Percentiles rank a stretch among this genome's conserved stretches.
Evolutionary conservation across 2,888 invertebrate genomes (phyloP).

Genomic region (Papilio gigon): DNA sequence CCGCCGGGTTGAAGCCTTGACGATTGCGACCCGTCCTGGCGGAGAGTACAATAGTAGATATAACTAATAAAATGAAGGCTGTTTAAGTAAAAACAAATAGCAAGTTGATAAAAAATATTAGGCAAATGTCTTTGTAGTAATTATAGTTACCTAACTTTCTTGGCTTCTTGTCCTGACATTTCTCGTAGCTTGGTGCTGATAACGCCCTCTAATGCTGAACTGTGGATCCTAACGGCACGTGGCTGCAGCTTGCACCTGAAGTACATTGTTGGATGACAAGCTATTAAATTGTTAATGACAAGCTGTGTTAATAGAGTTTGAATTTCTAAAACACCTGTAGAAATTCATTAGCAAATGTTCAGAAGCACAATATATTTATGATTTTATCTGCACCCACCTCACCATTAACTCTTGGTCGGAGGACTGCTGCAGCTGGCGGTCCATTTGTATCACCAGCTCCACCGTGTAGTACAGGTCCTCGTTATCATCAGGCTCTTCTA

Average conservation of each 20-base stretch:
- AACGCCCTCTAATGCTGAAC: constrained; percentile 79
- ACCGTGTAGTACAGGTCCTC: constrained; percentile 85
- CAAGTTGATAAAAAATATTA: no score
- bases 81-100: not conserved
- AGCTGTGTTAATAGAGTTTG: constrained; percentile 42
- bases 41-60: not conserved
- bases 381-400: constrained; percentile 58
- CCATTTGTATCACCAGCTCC: constrained; percentile 88
- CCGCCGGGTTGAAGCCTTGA: constrained; percentile 71
- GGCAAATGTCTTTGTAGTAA: not conserved
- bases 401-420: constrained; percentile 86
- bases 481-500: constrained; percentile 65
- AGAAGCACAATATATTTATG: constrained; percentile 34
- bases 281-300: no score
- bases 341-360: constrained; percentile 32
- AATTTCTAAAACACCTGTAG: not conserved
- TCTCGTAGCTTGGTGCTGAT: constrained; percentile 78
- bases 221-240: constrained; percentile 81
- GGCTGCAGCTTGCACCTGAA: constrained; percentile 83
- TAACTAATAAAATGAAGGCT: no score
- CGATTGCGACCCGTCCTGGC: constrained; percentile 84
- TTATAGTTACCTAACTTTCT: constrained; percentile 67
- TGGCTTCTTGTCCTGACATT: constrained; percentile 67
- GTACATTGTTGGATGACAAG: constrained; percentile 41
- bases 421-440: constrained; percentile 87